Evolutionary conservation across 2,888 invertebrate species (phyloP), one percentile per base, ranked within the genome.

Genomic region (Trichogramma dendrolimi): DNA sequence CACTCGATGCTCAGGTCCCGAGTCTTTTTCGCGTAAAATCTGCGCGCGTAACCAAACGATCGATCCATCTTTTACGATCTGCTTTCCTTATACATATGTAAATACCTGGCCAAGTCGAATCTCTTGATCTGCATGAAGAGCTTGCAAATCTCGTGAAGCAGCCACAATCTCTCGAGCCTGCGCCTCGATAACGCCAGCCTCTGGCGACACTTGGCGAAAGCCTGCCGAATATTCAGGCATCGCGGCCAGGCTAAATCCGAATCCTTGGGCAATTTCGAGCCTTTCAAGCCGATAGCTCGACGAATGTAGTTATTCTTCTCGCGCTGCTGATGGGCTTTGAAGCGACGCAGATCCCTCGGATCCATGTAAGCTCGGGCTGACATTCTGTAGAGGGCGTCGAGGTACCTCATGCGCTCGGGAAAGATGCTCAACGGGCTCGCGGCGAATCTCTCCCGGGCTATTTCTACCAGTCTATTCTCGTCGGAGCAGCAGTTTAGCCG

Each of bases 141-240:
- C 62, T 80, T 75, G 6, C 79, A 74, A 8, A 83, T 70, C 67
- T 83, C 83, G 66, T 83, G 81, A 65, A 79, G 82, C 40, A 83
- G 64, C 82, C 82, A 80, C 10, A 80, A 73, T 4, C 81, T 70
- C 71, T 83, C 83, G n/a, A 80, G 70, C 0, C 78, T 71, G n/a
- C 71, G 64, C 0, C 67, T 72, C 2, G 75, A 73, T 47, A 75
- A 65, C 0, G 73, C 73, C 10, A 77, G 59, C 50, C 75, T 67
- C 55, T 69, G 66, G 4, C 73, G 70, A 55, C 74, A 73, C 0
- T 49, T 46, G 42, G 64, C 66, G 4, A 75, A 60, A 4, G 68
- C 64, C 1, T 57, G 51, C 57, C 71, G 71, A 5, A 66, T 54
- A 58, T 71, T 63, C 4, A 42, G 4, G 0, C 58, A 68, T 5